Evolutionary conservation across 2,888 invertebrate species (phyloP), one percentile per base, ranked within the genome.

Genomic region (Agrotis ipsilon): DNA sequence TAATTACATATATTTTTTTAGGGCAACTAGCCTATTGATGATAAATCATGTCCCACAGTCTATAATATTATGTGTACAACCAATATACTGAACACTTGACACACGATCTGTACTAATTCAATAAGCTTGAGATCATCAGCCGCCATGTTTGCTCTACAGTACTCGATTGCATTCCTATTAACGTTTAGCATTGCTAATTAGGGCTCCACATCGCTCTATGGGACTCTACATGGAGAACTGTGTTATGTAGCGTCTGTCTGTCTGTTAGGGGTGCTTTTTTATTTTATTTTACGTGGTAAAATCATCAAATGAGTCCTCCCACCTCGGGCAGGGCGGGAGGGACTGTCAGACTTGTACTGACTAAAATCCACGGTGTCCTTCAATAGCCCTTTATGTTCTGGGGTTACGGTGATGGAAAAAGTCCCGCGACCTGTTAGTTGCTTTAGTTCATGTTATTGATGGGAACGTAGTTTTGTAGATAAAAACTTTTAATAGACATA

Each of bases 121-220:
- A 63, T 63, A 68, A 46, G 62, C 19, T 52, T 51, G 45, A 52
- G 18, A 63, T 67, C 58, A 67, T 9, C n/a, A 18, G 5, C 18
- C 27, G 27, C 59, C 57, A 18, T 60, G 55, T 78, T 64, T 60
- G 68, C 61, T 67, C 24, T 19, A 59, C 63, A n/a, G 19, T 18
- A 49, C 46, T 48, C 58, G 48, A 55, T 72, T 51, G 54, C 58
- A 62, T 54, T 54, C 58, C 46, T 68, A 19, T 69, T 75, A 75
- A 59, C 54, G 61, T 59, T 62, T 48, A 62, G 57, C 45, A 61
- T 58, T 46, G 58, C 49, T 77, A 68, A 74, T 74, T 51, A 68
- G 19, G 32, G 18, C 49, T 74, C 9, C 27, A 58, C 58, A 9
- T 13, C 11, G n/a, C 27, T 55, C 57, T 49, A 55, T 16, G 9